Base-by-base conservation (phyloP, 1,140 invertebrate species). In the Pseudoatta argentina region DNA sequence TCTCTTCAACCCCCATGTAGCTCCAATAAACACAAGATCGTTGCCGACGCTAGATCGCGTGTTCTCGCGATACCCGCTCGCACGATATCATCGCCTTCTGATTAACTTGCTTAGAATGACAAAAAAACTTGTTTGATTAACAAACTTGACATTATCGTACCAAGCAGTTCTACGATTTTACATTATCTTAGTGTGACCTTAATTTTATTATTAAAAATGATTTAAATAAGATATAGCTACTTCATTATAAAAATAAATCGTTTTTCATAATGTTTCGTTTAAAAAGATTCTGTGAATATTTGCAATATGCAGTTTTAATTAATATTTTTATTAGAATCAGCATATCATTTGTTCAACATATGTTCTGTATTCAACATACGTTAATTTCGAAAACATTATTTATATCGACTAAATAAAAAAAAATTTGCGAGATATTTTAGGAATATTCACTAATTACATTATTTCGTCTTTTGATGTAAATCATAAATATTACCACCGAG, bases 101-200 rank as follows among this genome's bases (percentile, higher is more conserved):
- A 73, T 73, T 69, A 51, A 24, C 53, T 55, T 30, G 24, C 34
- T 73, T 51, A 59, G 24, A 53, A 8, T 14, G 7, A 4, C 21
- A 27, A 71, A 63, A 30, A 63, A 48, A 61, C 39, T 75, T 75
- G 34, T 24, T 81, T 59, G 53, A 55, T 57, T 81, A 59, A 81
- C 21, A 6, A 81, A 51, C 27, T 71, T 71, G 6, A n/a, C 21
- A 21, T 79, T 14, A n/a, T 51, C 59, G 14, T 0, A 21, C 10
- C 77, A n/a, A 57, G 34, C 16, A 34, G 10, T 71, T n/a, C 10
- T n/a, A 18, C 53, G 18, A 59, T 44, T 27, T 44, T 21, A 34
- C 39, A 7, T 27, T 5, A 82, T 30, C 18, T 30, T 10, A 7
- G 73, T 18, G 12, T 18, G 12, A 73, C 5, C n/a, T 59, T 34